These are phyloP conservation scores for Thymelicus acteon DNA, from an alignment of 2,888 invertebrate species.

Conservation along the genomic window DNA sequence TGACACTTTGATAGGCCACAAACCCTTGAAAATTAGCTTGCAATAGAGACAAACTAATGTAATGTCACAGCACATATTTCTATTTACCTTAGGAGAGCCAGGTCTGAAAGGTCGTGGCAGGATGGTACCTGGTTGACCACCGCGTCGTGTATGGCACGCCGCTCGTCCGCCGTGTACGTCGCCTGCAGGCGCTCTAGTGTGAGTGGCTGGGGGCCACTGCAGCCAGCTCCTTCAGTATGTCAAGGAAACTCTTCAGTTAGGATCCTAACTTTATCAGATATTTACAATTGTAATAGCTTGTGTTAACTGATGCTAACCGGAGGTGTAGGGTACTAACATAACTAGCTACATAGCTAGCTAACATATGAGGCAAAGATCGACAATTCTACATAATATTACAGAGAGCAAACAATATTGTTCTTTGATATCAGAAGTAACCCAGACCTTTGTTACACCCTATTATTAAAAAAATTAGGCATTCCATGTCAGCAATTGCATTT, in stretches of 20 bases:
- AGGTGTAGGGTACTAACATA: too few species aligned
- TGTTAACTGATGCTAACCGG: not conserved
- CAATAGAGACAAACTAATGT: too few species aligned
- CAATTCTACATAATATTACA: too few species aligned
- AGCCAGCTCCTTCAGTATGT: constrained; percentile 60
- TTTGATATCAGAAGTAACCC: too few species aligned
- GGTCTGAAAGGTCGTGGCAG: constrained; percentile 61
- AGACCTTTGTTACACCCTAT: too few species aligned
- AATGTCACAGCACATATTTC: constrained; percentile 22
- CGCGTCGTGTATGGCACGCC: constrained; percentile 83
- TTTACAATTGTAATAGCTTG: not conserved
- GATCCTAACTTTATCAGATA: not conserved
- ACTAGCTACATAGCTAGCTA: too few species aligned
- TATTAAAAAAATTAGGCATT: too few species aligned
- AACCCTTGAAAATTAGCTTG: too few species aligned
- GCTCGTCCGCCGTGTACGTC: constrained; percentile 82
- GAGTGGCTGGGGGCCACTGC: constrained; percentile 55
- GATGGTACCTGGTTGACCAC: constrained; percentile 68
- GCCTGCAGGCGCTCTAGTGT: constrained; percentile 63
- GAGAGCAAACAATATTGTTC: too few species aligned
- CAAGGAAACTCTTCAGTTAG: constrained; percentile 49
- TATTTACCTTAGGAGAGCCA: constrained; percentile 62
- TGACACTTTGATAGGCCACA: too few species aligned
- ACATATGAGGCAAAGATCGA: too few species aligned
- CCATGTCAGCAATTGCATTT: too few species aligned